Evolutionary conservation across 2,113 vertebrate species (phyloP).

Genomic region (Boulengeromyrus knoepffleri): DNA sequence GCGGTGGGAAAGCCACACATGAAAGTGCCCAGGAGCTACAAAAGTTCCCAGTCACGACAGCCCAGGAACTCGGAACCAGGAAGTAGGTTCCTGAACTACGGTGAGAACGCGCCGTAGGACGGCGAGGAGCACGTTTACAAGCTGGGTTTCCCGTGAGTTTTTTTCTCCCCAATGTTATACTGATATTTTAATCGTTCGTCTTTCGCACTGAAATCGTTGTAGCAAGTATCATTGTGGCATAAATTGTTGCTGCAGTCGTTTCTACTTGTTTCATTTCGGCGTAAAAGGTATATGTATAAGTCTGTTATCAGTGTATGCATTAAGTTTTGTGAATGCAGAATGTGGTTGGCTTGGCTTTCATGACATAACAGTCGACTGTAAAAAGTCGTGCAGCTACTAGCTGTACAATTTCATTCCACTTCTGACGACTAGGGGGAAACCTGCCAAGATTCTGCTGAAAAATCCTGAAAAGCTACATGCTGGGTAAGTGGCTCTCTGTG

Average conservation of each 20-base stretch:
- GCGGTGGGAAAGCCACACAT: background rate
- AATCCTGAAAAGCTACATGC: background rate
- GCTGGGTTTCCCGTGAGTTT: background rate
- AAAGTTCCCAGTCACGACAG: background rate
- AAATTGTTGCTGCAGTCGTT: background rate
- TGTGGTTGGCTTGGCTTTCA: background rate
- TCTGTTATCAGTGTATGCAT: background rate
- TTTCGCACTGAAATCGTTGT: background rate
- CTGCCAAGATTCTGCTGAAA: background rate
- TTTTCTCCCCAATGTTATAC: background rate
- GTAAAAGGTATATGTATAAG: background rate
- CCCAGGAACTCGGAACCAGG: background rate
- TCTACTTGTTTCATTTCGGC: background rate
- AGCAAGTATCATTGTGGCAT: background rate
- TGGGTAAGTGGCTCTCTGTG: background rate
- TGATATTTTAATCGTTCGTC: background rate
- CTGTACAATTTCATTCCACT: background rate
- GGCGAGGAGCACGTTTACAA: background rate
- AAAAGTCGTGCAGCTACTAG: background rate
- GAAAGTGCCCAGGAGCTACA: background rate
- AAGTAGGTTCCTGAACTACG: background rate
- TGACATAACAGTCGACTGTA: background rate
- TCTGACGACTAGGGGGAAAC: background rate
- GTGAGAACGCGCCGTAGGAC: background rate
- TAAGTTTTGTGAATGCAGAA: background rate